Evolutionary conservation across 1,140 invertebrate genomes (phyloP).

Genomic region (Saccostrea glomerata): DNA sequence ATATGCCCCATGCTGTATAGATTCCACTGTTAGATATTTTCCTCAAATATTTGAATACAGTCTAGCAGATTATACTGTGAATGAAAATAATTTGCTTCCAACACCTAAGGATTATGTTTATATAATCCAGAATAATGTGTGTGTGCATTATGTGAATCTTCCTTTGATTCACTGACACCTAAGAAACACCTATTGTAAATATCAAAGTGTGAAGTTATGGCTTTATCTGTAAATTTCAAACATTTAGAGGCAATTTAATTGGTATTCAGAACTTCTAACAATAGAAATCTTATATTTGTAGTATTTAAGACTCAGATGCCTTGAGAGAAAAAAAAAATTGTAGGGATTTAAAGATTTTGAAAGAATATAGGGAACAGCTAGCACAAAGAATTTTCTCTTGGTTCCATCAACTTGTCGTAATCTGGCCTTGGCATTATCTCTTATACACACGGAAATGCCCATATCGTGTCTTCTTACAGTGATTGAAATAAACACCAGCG

Average conservation of each 20-base stretch:
- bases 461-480: background rate
- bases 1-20: too few relatives aligned
- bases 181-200: too few relatives aligned
- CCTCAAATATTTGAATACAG: too few relatives aligned
- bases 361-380: background rate
- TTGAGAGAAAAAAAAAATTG: background rate
- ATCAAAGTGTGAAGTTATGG: background rate
- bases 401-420: background rate
- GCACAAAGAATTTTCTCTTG: slow-evolving; percentile 15
- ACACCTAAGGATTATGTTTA: too few relatives aligned
- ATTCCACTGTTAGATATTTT: too few relatives aligned
- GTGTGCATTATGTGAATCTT: too few relatives aligned
- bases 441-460: background rate
- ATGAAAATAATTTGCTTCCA: too few relatives aligned
- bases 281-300: background rate
- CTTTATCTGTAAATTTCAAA: background rate
- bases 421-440: background rate
- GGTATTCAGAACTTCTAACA: background rate
- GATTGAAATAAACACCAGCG: background rate
- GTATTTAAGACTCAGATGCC: background rate
- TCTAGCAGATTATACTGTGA: too few relatives aligned
- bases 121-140: too few relatives aligned
- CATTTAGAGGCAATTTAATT: background rate
- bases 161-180: too few relatives aligned
- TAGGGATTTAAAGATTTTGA: background rate